Evolutionary conservation across 1,140 invertebrate species (phyloP), one percentile per base, ranked within the genome.

Genomic region (Vanessa tameamea): DNA sequence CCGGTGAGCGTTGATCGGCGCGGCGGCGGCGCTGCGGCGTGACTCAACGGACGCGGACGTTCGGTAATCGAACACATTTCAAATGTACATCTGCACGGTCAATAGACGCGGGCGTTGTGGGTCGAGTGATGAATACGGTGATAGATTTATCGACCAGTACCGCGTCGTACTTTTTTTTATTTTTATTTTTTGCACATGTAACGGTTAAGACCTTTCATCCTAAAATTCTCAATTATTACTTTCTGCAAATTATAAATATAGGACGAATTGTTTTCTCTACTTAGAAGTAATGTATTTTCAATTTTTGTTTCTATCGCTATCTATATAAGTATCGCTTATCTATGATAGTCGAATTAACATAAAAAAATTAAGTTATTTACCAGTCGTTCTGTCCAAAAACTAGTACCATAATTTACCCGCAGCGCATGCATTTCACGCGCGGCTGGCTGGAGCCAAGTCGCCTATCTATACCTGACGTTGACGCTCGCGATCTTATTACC

Each of bases 401-500:
- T 47, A 48, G 20, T 57, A 31, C 66, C 5, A 37, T 55, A 43
- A 47, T 70, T 61, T 47, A 57, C 26, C 65, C 51, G 63, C 55
- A 73, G 76, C 78, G 77, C 79, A 76, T 80, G 81, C 82, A 84
- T 81, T 85, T 85, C 72, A 81, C 82, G 83, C 83, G 83, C 84
- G 79, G 78, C 77, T 78, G 76, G 64, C 72, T 72, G 75, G 68
- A 75, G 76, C 77, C 76, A 68, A 75, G 43, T 74, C 72, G 72
- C 68, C 76, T 75, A 78, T 78, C 76, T 78, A 75, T 91, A 91
- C 90, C 88, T 92, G 88, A 86, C 84, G 83, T 86, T 87, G 89
- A 86, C 84, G 86, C 78, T 80, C 83, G 88, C 87, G 88, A 85
- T 90, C 89, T 89, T 90, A 89, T 91, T 91, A 88, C 87, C 81